phyloP scores from a whole-genome alignment of 2,113 vertebrate species.

The Gymnorhina tibicen region DNA sequence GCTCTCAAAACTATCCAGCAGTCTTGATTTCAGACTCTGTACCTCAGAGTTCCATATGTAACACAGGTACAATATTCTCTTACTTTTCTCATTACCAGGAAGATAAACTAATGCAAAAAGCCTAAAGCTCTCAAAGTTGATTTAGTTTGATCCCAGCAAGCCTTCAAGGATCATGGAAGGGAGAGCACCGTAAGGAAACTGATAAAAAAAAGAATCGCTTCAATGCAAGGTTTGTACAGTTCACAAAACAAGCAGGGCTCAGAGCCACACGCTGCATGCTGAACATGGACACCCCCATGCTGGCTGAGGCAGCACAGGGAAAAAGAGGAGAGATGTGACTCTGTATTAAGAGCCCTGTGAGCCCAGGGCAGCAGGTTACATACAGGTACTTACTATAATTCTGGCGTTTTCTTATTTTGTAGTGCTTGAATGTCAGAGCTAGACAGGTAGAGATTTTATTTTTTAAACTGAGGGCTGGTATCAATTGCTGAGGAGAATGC shows the following conservation, averaged over 20 bases:
- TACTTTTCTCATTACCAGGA: neutral
- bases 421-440: neutral
- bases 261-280: neutral
- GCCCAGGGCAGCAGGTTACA: neutral
- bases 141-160: neutral
- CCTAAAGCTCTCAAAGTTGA: neutral
- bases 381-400: fast-evolving
- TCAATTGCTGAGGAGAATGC: neutral
- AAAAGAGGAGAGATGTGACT: neutral
- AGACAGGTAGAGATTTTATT: neutral
- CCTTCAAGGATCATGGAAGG: neutral
- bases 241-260: neutral
- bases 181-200: neutral
- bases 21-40: neutral
- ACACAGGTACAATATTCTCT: neutral
- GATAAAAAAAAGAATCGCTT: neutral
- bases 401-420: neutral
- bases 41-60: neutral
- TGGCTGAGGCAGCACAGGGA: neutral
- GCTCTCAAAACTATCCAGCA: neutral
- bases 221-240: neutral
- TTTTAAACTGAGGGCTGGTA: neutral
- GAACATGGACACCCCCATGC: fast-evolving
- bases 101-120: neutral
- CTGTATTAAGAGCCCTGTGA: neutral